Percentiles rank a stretch among this genome's conserved stretches.
phyloP scores from a whole-genome alignment of 64 coral and sea anemone genomes.

The Astreopora myriophthalma region DNA sequence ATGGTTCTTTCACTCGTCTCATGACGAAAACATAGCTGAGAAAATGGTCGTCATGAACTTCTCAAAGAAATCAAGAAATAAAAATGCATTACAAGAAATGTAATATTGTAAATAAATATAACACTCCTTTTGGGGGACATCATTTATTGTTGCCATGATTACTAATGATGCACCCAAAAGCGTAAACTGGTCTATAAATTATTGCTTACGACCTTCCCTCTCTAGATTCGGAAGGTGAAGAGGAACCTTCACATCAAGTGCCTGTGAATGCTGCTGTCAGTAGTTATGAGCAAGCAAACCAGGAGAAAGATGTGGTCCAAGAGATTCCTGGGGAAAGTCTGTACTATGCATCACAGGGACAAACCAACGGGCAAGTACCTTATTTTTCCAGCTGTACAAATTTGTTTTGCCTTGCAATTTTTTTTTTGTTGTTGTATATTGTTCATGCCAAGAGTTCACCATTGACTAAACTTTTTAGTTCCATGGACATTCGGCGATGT shows the following conservation, averaged over 20 bases:
- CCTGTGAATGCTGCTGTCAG: slow-evolving; percentile 68
- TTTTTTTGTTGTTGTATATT: background rate
- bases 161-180: no score
- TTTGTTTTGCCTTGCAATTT: background rate
- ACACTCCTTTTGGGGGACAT: no score
- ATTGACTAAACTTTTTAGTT: no score
- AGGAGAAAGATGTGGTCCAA: slow-evolving; percentile 48
- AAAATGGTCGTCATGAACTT: no score
- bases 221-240: slow-evolving; percentile 91
- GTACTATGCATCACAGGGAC: slow-evolving; percentile 58
- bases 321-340: slow-evolving; percentile 28
- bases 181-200: no score
- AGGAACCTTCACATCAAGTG: slow-evolving; percentile 66
- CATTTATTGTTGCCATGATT: no score
- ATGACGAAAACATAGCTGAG: no score
- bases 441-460: no score
- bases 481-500: no score
- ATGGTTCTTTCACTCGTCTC: background rate
- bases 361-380: slow-evolving; percentile 51
- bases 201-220: background rate
- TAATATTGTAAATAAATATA: no score
- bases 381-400: background rate
- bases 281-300: slow-evolving; percentile 68
- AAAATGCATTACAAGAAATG: no score
- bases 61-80: no score